Conservation (phyloP, 2,888 invertebrate species). For the Polyommatus icarus region DNA sequence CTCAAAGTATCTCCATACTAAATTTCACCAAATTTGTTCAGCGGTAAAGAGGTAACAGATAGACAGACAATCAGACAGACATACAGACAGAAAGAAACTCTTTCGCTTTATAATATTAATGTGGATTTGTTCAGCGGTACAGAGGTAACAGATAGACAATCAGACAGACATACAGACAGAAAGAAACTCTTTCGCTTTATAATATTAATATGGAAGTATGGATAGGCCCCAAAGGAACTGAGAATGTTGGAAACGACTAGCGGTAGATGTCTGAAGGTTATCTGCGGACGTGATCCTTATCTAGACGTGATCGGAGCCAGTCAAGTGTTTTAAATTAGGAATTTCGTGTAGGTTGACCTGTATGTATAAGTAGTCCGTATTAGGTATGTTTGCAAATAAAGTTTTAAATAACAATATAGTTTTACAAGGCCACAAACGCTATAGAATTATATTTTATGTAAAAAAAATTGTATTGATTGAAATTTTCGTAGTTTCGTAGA, state of each 20-base stretch:
- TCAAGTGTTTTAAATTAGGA: slow-evolving; percentile 6
- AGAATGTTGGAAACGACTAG: neutral
- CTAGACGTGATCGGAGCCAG: neutral
- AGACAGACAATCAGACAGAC: too few relatives aligned
- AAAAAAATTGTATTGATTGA: too few relatives aligned
- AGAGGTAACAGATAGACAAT: too few relatives aligned
- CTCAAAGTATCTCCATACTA: too few relatives aligned
- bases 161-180: too few relatives aligned
- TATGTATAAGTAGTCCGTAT: neutral
- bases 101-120: too few relatives aligned
- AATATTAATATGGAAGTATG: too few relatives aligned
- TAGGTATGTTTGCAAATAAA: neutral
- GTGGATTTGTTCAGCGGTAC: too few relatives aligned
- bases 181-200: too few relatives aligned
- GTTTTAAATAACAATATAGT: neutral
- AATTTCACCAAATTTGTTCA: too few relatives aligned
- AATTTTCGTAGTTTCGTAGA: neutral
- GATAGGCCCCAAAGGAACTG: neutral
- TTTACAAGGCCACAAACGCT: neutral
- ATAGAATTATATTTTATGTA: neutral
- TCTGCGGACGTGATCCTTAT: neutral
- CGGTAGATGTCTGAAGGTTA: neutral
- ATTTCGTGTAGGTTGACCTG: slow-evolving; percentile 1
- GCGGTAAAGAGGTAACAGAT: too few relatives aligned
- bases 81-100: too few relatives aligned